phyloP scores from a whole-genome alignment of 2,888 invertebrate species.

The Drosophila kuntzei region DNA sequence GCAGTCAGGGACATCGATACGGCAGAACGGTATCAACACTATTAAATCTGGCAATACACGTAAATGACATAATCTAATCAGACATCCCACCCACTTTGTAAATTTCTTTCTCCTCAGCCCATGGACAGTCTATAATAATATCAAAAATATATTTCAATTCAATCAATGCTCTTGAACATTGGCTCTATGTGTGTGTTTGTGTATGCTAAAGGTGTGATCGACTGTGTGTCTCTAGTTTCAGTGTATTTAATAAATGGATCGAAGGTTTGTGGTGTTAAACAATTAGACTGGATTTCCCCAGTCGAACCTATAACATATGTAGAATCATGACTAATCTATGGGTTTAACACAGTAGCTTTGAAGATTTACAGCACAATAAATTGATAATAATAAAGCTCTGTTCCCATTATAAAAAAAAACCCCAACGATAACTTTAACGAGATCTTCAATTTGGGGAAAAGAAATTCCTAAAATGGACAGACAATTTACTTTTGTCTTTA shows the following conservation, averaged over 20 bases:
- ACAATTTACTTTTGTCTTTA: not conserved
- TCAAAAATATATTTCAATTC: slow-evolving; percentile 16
- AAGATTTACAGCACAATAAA: slow-evolving; percentile 16
- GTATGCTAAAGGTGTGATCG: slow-evolving; percentile 8
- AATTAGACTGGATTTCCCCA: slow-evolving; percentile 11
- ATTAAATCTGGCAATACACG: slow-evolving; percentile 65
- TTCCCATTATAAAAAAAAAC: not conserved
- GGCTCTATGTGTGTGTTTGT: not conserved
- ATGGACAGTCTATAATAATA: slow-evolving; percentile 5
- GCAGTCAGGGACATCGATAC: slow-evolving; percentile 27
- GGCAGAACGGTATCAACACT: slow-evolving; percentile 30
- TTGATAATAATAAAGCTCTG: not conserved
- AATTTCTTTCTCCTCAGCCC: slow-evolving; percentile 1
- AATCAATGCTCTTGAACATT: slow-evolving; percentile 6
- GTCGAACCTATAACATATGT: slow-evolving; percentile 2
- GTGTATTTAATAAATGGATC: slow-evolving; percentile 2
- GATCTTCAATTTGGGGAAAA: not conserved
- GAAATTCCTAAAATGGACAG: too few relatives aligned
- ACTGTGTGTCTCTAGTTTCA: not conserved
- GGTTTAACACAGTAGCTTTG: slow-evolving; percentile 16
- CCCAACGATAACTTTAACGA: not conserved
- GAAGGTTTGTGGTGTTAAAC: not conserved
- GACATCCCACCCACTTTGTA: slow-evolving; percentile 36
- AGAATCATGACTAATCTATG: slow-evolving; percentile 24
- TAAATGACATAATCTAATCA: slow-evolving; percentile 71